Percentiles rank a stretch among this genome's conserved stretches.
Evolutionary conservation across 30 jellyfish, hydroid and myxozoan species (phyloP).

Genomic region (Aurelia sp.): DNA sequence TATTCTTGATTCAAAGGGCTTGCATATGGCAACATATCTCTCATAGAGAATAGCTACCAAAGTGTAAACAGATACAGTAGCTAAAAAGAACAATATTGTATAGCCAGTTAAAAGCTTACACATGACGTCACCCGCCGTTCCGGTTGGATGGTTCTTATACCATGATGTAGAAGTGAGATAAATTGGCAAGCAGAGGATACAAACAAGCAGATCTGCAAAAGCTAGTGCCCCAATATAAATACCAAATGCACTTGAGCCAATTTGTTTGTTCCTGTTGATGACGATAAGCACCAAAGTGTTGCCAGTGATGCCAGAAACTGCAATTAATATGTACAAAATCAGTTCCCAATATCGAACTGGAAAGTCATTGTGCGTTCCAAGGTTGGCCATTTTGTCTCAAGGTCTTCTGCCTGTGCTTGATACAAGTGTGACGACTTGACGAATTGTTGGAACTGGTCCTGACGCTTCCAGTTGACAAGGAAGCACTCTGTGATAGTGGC

Average conservation of each 20-base stretch:
- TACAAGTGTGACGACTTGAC: too few relatives aligned
- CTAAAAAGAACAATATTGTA: conserved; percentile 73
- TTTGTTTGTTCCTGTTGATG: conserved; percentile 16
- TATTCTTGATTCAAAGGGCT: conserved; percentile 65
- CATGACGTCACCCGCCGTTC: conserved; percentile 69
- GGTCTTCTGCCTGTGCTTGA: too few relatives aligned
- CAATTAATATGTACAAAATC: conserved; percentile 30
- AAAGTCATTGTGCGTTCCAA: conserved; percentile 59
- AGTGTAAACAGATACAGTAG: conserved; percentile 77
- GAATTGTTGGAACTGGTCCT: too few relatives aligned
- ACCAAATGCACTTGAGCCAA: conserved; percentile 73
- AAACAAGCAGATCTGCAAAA: conserved; percentile 63
- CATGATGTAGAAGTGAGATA: conserved; percentile 70
- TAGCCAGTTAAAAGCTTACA: conserved; percentile 72
- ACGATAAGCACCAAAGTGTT: conserved; percentile 56
- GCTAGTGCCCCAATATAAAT: conserved; percentile 70
- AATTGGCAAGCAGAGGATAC: conserved; percentile 64
- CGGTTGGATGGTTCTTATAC: conserved; percentile 69
- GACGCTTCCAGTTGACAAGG: too few relatives aligned
- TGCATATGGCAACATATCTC: conserved; percentile 70
- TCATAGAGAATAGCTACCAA: conserved; percentile 73
- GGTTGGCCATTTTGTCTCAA: conserved; percentile 22
- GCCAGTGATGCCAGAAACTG: conserved; percentile 63
- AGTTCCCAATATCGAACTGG: conserved; percentile 76
- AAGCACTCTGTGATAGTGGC: too few relatives aligned